Evolutionary conservation across 2,888 invertebrate genomes (phyloP).

Genomic region (Platycheirus albimanus): DNA sequence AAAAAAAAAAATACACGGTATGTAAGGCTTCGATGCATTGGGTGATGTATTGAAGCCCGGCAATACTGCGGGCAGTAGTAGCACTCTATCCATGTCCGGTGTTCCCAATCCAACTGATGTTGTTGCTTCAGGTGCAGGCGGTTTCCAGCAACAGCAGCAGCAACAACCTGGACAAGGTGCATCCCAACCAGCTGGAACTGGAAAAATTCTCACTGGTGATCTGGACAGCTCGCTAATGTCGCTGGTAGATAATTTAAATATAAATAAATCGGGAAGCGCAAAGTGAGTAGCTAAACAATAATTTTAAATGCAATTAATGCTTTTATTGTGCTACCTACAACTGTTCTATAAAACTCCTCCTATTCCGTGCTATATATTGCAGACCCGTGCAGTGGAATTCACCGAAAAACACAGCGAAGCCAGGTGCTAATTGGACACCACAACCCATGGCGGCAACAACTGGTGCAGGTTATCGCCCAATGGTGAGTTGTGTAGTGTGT

Average conservation of each 20-base stretch:
- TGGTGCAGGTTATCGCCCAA: slow-evolving; percentile 93
- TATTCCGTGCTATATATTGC: slow-evolving; percentile 74
- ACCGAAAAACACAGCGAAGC: slow-evolving; percentile 92
- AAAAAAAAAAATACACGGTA: slow-evolving; percentile 68
- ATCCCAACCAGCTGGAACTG: slow-evolving; percentile 83
- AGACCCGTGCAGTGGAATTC: slow-evolving; percentile 96
- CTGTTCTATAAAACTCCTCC: neutral
- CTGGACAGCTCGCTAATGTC: slow-evolving; percentile 96
- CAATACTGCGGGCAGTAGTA: slow-evolving; percentile 76
- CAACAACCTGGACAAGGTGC: slow-evolving; percentile 81
- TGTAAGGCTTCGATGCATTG: slow-evolving; percentile 88
- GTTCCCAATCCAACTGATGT: slow-evolving; percentile 80
- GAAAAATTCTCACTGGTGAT: slow-evolving; percentile 94
- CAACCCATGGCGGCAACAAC: slow-evolving; percentile 95
- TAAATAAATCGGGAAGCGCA: slow-evolving; percentile 87
- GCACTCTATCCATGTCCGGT: slow-evolving; percentile 75
- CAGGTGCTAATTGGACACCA: slow-evolving; percentile 91
- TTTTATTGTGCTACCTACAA: slow-evolving; percentile 29
- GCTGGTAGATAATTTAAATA: slow-evolving; percentile 95
- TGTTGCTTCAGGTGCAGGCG: slow-evolving; percentile 81
- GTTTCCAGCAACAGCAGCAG: slow-evolving; percentile 79
- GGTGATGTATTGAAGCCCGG: slow-evolving; percentile 88
- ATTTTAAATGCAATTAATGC: slow-evolving; percentile 56
- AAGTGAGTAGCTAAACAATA: slow-evolving; percentile 87
- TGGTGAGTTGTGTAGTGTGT: slow-evolving; percentile 86